Base-by-base conservation (phyloP, 2,797 vertebrate genomes). In the Spinus pinus region DNA sequence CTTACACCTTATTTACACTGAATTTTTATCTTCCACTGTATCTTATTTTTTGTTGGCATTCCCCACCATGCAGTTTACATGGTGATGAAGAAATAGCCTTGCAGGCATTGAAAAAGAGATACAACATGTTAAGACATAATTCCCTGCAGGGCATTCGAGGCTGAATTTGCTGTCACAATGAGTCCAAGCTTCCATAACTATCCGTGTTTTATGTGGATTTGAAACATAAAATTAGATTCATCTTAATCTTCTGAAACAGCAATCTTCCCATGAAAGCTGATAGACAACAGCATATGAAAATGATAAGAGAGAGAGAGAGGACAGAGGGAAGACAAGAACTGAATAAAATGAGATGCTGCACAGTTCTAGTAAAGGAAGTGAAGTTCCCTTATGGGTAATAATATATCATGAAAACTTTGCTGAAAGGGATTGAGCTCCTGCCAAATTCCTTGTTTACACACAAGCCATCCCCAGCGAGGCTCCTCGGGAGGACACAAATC, bases 181-280 rank as follows among this genome's bases (percentile, higher is more conserved):
- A 95, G 87, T 97, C 96, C 96, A 94, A 87, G 56, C 90, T 95
- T 96, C 96, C 92, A 79, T 87, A 96, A 95, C 95, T 96, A 95
- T 96, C 91, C 27, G 35, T 95, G 94, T 97, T 98, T 97, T 95
- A 86, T 94, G 94, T 95, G 91, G 92, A 95, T 92, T 96, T 96
- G 96, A 98, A 98, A 92, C 97, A 97, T 96, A 97, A 97, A 97
- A 97, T 97, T 95, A 97, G 96, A 97, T 92, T 97, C 97, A 97
- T 96, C 90, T 96, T 95, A 90, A 96, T 98, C 95, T 95, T 95
- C 96, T 90, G 95, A 97, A 97, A 97, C 89, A 94, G 93, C 92
- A 94, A 83, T 84, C 94, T 97, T 97, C 96, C 92, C 90, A 93
- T 90, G 84, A 96, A 96, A 96, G 95, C 95, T 95, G 86, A 94